Percentiles rank a stretch among this genome's conserved stretches.
Conservation (phyloP, 1,140 invertebrate genomes). For the Monomorium pharaonis region DNA sequence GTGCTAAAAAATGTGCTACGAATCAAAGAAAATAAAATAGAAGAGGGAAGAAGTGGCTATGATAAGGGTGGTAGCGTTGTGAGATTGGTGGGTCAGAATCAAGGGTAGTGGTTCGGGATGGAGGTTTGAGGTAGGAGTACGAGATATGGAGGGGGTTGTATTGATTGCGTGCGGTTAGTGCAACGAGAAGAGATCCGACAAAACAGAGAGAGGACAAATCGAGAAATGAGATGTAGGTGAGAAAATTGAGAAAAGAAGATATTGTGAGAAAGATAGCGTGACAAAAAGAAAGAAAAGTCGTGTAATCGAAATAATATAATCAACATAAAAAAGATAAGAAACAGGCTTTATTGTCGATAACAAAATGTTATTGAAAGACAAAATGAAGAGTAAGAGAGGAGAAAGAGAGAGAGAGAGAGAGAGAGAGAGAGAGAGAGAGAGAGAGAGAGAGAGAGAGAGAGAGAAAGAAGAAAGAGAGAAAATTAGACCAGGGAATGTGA, state of each 20-base stretch:
- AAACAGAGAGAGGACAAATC: slow-evolving; percentile 20
- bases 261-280: not conserved
- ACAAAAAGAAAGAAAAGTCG: not conserved
- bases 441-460: not conserved
- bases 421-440: not conserved
- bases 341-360: slow-evolving; percentile 2
- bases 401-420: not conserved
- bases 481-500: not conserved
- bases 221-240: slow-evolving; percentile 64
- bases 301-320: not conserved
- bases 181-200: slow-evolving; percentile 54
- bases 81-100: slow-evolving; percentile 59
- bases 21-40: not conserved
- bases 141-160: slow-evolving; percentile 72
- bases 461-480: not conserved
- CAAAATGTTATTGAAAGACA: not conserved
- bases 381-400: not conserved
- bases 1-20: not conserved
- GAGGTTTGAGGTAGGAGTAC: slow-evolving; percentile 34
- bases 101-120: slow-evolving; percentile 51
- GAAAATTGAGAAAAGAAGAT: slow-evolving; percentile 39
- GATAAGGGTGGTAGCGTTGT: slow-evolving; percentile 9
- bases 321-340: not conserved
- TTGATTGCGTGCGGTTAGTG: slow-evolving; percentile 79
- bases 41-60: not conserved